Conservation (phyloP, 2,888 invertebrate genomes). For the Didymodactylos carnosus region DNA sequence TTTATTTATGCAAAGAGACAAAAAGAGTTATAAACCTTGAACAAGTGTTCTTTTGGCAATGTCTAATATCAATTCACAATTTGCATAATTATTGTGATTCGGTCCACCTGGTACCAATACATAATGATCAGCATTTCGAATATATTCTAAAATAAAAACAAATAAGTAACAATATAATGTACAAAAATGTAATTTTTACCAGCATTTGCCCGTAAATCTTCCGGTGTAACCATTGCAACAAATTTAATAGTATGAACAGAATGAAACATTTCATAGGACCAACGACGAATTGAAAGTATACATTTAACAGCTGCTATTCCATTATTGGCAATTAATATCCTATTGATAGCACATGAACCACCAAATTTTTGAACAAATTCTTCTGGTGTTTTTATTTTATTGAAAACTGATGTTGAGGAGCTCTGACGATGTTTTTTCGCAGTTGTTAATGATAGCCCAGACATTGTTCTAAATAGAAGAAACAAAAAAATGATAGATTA, state of each 20-base stretch:
- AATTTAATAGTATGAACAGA: slow-evolving; percentile 81
- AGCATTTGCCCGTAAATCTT: slow-evolving; percentile 61
- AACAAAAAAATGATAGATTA: no score
- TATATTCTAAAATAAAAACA: slow-evolving; percentile 51
- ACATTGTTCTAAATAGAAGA: background rate
- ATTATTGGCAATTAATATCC: slow-evolving; percentile 78
- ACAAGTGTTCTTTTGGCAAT: slow-evolving; percentile 81
- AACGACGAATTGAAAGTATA: slow-evolving; percentile 81
- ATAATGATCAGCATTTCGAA: slow-evolving; percentile 97
- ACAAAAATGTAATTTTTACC: slow-evolving; percentile 22
- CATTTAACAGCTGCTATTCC: slow-evolving; percentile 97
- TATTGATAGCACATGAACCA: background rate
- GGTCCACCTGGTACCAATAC: slow-evolving; percentile 90
- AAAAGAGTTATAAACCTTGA: slow-evolving; percentile 36
- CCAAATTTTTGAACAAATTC: background rate
- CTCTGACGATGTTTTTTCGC: background rate
- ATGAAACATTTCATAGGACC: slow-evolving; percentile 97
- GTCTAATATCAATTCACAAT: slow-evolving; percentile 88
- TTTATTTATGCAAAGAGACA: background rate
- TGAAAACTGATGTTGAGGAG: no score
- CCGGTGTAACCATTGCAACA: slow-evolving; percentile 95
- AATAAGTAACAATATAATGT: background rate
- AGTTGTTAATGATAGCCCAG: background rate
- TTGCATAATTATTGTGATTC: slow-evolving; percentile 98
- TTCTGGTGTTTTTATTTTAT: no score